Evolutionary conservation across 2,113 vertebrate genomes (phyloP).

Genomic region (Prunella himalayana): DNA sequence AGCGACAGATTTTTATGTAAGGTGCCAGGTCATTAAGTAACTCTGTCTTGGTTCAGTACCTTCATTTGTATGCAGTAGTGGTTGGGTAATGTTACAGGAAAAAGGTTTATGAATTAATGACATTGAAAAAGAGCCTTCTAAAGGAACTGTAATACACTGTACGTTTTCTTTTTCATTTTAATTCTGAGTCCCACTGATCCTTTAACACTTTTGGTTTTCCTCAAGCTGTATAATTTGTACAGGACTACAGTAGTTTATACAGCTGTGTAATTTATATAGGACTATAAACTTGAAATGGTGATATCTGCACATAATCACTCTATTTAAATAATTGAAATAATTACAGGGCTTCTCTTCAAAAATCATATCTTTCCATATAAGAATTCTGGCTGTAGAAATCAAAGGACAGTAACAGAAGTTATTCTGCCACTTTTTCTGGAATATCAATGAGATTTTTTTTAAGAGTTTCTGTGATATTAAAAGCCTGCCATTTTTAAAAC

Average conservation of each 20-base stretch:
- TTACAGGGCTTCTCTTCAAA: background rate
- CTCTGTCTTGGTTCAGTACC: constrained; percentile 17
- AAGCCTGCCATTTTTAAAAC: background rate
- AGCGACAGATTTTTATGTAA: constrained; percentile 10
- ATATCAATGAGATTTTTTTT: background rate
- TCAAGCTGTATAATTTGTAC: background rate
- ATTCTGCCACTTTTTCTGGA: background rate
- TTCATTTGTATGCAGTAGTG: background rate
- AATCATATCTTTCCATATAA: background rate
- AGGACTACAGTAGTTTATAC: background rate
- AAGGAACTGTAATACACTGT: background rate
- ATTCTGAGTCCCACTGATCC: background rate
- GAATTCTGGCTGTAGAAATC: background rate
- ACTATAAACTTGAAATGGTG: background rate
- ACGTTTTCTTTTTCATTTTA: background rate
- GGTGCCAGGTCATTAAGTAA: constrained; percentile 18
- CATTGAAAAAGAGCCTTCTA: background rate
- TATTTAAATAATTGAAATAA: constrained; percentile 17
- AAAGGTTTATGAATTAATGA: background rate
- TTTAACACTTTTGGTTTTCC: background rate
- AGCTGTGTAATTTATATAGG: background rate
- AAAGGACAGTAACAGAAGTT: background rate
- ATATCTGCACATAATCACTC: background rate
- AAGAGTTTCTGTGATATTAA: background rate
- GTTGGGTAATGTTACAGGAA: background rate